These are phyloP conservation scores for Dromius quadrimaculatus DNA, from an alignment of 2,888 invertebrate species.

Conservation along the genomic window DNA sequence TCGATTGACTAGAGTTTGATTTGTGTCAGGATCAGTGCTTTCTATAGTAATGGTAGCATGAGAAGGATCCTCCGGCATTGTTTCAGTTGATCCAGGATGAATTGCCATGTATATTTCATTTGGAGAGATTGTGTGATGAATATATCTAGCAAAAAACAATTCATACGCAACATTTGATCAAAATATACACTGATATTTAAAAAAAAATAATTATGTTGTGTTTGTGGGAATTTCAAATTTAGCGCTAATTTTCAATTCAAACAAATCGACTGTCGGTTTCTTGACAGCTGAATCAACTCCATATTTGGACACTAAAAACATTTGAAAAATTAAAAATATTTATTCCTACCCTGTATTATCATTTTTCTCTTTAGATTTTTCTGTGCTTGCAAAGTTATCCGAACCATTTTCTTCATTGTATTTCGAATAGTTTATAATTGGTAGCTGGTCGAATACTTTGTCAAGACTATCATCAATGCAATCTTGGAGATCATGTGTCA, in stretches of 20 bases:
- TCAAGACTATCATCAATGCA: conserved; percentile 68
- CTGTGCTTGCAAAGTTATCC: conserved; percentile 64
- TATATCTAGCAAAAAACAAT: conserved; percentile 12
- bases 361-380: conserved; percentile 64
- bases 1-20: conserved; percentile 74
- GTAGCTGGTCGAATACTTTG: conserved; percentile 66
- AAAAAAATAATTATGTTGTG: neutral
- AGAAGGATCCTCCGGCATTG: conserved; percentile 76
- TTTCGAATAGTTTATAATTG: conserved; percentile 63
- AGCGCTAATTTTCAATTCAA: conserved; percentile 27
- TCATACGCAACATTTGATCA: neutral
- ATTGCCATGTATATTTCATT: conserved; percentile 80
- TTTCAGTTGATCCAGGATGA: conserved; percentile 73
- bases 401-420: conserved; percentile 58
- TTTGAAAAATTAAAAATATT: conserved; percentile 50
- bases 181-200: neutral
- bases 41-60: conserved; percentile 79
- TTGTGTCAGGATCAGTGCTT: conserved; percentile 71
- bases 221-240: conserved; percentile 29
- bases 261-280: neutral
- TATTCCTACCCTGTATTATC: conserved; percentile 68
- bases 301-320: conserved; percentile 56
- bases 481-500: conserved; percentile 70
- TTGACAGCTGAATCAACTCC: conserved; percentile 47
- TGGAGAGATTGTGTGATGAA: conserved; percentile 75